Evolutionary conservation across 1,140 invertebrate genomes (phyloP), one percentile per base, ranked within the genome.

Genomic region (Diorhabda carinulata): DNA sequence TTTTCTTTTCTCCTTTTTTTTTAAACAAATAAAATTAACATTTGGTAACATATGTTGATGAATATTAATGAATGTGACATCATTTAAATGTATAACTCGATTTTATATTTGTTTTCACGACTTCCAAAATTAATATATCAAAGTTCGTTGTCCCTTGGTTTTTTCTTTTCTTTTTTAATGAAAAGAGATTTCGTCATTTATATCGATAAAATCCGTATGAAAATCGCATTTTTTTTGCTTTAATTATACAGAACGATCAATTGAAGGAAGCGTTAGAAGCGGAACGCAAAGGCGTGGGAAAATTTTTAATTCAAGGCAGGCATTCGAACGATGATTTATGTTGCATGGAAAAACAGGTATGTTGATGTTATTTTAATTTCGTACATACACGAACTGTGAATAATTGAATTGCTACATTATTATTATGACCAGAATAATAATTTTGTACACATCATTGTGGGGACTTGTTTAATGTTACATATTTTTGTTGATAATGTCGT

Each of bases 241-340:
- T 25, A 60, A 60, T 47, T 60, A 76, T 80, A 4, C 71, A 87
- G 86, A 87, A 87, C 74, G 82, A 84, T 69, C 74, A 80, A 57
- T 69, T 87, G 64, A 86, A 85, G 72, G 82, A 85, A 71, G 83
- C 82, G 60, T 69, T 86, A 41, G 81, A 83, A 59, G 74, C 80
- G 2, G 85, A 86, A 63, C 80, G 84, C 25, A 81, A 82, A 66
- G 83, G 85, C 66, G 74, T 83, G 66, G 69, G 61, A 44, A 70
- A 66, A 43, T 75, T 69, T 64, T 57, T 72, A 40, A 71, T 66
- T 45, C 74, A 74, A 60, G 59, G 70, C 42, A 73, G 73, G 63
- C 61, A 68, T 57, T 70, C 68, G 57, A 77, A 70, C 7, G 63
- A 72, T 61, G 73, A 76, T 62, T 61, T 76, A 10, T 72, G 78